phyloP scores from a whole-genome alignment of 2,113 vertebrate genomes.

The Syngnathus floridae region DNA sequence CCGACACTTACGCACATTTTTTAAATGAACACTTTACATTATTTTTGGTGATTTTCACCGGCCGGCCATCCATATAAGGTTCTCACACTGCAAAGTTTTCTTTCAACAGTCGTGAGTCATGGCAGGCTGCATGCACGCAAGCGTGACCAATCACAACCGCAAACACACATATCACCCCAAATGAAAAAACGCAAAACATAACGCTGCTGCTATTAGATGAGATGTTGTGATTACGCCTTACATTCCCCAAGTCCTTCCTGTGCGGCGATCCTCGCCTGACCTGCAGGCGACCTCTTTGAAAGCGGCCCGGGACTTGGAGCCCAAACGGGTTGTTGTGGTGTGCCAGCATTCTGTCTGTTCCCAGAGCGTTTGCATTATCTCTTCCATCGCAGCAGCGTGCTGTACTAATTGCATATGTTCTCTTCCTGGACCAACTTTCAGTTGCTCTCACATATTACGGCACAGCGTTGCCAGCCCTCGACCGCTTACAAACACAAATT shows the following conservation, averaged over 20 bases:
- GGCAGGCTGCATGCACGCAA: slow-evolving; percentile 38
- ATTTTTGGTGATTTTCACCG: slow-evolving; percentile 9
- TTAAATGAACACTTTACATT: background rate
- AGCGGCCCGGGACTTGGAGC: slow-evolving; percentile 70
- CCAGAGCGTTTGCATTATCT: slow-evolving; percentile 65
- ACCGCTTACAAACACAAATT: too few species aligned
- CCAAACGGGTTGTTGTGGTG: slow-evolving; percentile 42
- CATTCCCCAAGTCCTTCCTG: slow-evolving; percentile 79
- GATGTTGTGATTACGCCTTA: slow-evolving; percentile 73
- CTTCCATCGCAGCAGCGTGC: slow-evolving; percentile 77
- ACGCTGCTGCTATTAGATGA: slow-evolving; percentile 58
- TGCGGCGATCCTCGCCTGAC: slow-evolving; percentile 75
- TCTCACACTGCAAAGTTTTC: slow-evolving; percentile 24
- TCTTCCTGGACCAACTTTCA: slow-evolving; percentile 71
- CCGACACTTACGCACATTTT: background rate
- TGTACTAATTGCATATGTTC: slow-evolving; percentile 84
- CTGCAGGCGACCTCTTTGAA: slow-evolving; percentile 74
- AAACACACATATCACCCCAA: slow-evolving; percentile 35
- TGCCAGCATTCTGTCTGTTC: slow-evolving; percentile 63
- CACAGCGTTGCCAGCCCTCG: background rate
- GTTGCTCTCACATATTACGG: slow-evolving; percentile 45
- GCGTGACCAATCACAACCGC: slow-evolving; percentile 29
- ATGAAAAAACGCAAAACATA: slow-evolving; percentile 47
- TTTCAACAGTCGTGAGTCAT: slow-evolving; percentile 51
- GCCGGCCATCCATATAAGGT: slow-evolving; percentile 23